phyloP scores from a whole-genome alignment of 2,113 vertebrate genomes.

The Gallinago paraguaiae region DNA sequence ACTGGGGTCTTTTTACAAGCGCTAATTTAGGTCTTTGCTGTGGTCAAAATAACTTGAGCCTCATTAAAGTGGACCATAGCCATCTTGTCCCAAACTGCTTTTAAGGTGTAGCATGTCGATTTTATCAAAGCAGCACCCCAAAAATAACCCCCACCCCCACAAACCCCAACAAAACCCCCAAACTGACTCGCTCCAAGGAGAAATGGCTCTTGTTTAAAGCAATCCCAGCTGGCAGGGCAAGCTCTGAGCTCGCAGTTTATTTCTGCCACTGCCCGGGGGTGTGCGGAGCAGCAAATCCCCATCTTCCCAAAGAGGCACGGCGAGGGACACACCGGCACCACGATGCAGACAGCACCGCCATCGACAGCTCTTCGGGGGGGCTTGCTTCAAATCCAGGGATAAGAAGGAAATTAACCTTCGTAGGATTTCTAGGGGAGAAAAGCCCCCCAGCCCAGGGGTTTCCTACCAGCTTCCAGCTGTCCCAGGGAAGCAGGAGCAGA shows the following conservation, averaged over 20 bases:
- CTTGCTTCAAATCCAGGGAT: background rate
- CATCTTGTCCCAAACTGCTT: background rate
- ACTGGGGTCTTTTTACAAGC: background rate
- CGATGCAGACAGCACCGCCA: background rate
- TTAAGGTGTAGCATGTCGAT: background rate
- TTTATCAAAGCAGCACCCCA: background rate
- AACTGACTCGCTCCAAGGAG: accelerated
- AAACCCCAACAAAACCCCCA: background rate
- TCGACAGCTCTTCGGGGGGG: accelerated
- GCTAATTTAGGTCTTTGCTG: background rate
- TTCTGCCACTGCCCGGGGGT: background rate
- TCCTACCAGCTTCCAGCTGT: background rate
- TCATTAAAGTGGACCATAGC: background rate
- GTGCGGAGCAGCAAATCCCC: accelerated
- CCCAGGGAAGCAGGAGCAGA: background rate
- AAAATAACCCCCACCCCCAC: background rate
- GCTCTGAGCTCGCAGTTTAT: background rate
- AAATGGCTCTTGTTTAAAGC: background rate
- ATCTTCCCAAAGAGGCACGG: accelerated
- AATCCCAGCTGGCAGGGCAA: background rate
- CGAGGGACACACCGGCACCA: accelerated
- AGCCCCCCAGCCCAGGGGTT: background rate
- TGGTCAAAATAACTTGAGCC: background rate
- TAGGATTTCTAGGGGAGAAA: background rate
- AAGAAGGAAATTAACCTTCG: background rate